Conservation (phyloP, 2,888 invertebrate species). For the Tanypteryx hageni region DNA sequence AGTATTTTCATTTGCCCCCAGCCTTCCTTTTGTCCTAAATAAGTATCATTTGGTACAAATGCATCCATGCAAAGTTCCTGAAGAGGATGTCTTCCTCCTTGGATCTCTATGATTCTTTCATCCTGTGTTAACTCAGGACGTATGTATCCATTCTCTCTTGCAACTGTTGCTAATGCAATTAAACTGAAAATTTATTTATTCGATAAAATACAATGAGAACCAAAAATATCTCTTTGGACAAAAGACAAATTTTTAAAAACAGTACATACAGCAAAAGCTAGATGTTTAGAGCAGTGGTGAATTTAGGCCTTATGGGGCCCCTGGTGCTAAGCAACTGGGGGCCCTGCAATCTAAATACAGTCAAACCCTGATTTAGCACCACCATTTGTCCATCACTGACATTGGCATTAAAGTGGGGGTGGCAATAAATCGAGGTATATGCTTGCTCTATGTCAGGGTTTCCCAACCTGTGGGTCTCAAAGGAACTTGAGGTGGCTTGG, state of each 20-base stretch:
- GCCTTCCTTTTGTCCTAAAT: constrained; percentile 77
- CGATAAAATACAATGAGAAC: not conserved
- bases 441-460: no score
- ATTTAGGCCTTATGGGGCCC: no score
- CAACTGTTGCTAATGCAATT: constrained; percentile 81
- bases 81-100: constrained; percentile 86
- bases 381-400: no score
- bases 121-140: constrained; percentile 80
- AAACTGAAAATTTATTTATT: constrained; percentile 76
- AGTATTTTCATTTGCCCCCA: constrained; percentile 83
- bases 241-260: constrained; percentile 60
- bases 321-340: no score
- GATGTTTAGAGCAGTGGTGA: no score
- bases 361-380: no score
- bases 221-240: not conserved
- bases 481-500: no score
- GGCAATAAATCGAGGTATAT: no score
- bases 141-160: constrained; percentile 81
- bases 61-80: constrained; percentile 81
- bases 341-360: no score
- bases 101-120: constrained; percentile 79
- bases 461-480: no score
- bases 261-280: not conserved
- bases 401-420: no score
- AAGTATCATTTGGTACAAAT: constrained; percentile 86